These are phyloP conservation scores for Lamellibrachia luymesi DNA, from an alignment of 1,140 invertebrate genomes.

Conservation along the genomic window DNA sequence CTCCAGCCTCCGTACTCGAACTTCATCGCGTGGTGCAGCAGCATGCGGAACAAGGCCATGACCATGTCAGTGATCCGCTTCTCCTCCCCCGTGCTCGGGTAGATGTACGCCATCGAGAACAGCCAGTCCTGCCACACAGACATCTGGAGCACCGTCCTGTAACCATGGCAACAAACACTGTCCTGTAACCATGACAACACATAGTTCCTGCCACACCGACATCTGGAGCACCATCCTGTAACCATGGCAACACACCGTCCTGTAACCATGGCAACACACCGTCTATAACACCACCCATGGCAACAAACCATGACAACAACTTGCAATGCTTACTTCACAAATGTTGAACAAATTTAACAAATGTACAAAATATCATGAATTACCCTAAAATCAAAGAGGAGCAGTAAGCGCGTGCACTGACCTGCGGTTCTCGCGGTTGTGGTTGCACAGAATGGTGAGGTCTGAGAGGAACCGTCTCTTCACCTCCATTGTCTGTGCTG, in stretches of 20 bases:
- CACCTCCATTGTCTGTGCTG: slow-evolving; percentile 88
- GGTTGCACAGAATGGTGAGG: slow-evolving; percentile 94
- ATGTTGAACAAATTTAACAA: background rate
- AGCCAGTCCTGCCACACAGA: slow-evolving; percentile 99
- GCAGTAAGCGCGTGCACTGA: slow-evolving; percentile 29
- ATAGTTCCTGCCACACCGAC: slow-evolving; percentile 96
- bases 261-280: slow-evolving; percentile 35
- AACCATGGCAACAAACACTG: slow-evolving; percentile 23
- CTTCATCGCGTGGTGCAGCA: slow-evolving; percentile 98
- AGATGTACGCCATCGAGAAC: slow-evolving; percentile 97
- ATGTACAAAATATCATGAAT: no score
- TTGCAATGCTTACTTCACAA: background rate
- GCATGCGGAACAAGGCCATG: slow-evolving; percentile 93
- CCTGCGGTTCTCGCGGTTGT: slow-evolving; percentile 91
- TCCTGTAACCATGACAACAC: background rate
- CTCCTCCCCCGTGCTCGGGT: slow-evolving; percentile 91
- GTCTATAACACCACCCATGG: background rate
- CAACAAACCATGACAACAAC: background rate
- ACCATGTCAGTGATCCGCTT: slow-evolving; percentile 98
- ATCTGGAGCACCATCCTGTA: slow-evolving; percentile 92
- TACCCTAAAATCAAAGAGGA: background rate
- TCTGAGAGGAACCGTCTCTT: slow-evolving; percentile 91
- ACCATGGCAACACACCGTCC: slow-evolving; percentile 62
- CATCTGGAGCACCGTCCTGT: slow-evolving; percentile 94
- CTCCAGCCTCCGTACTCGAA: slow-evolving; percentile 99